Percentiles rank a stretch among this genome's conserved stretches.
phyloP scores from a whole-genome alignment of 2,888 invertebrate species.

The Eupithecia exiguata region DNA sequence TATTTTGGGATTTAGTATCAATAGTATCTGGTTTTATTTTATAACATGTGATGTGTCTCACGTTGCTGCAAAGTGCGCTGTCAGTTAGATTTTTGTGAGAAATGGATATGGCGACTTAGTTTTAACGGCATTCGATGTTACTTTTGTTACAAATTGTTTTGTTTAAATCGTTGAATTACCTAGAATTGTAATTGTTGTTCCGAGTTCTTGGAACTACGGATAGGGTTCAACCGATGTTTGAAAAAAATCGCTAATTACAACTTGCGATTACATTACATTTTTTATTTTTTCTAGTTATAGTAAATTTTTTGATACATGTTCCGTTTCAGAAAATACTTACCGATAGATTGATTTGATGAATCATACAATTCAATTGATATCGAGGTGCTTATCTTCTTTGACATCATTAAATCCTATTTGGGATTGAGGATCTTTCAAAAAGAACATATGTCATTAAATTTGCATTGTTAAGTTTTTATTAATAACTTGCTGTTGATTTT shows the following conservation, averaged over 20 bases:
- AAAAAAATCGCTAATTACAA: conserved; percentile 54
- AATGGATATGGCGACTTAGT: conserved; percentile 74
- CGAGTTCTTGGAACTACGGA: conserved; percentile 30
- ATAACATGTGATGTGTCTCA: conserved; percentile 47
- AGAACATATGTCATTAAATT: conserved; percentile 43
- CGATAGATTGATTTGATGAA: background rate
- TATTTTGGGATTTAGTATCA: conserved; percentile 67
- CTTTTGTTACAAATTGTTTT: conserved; percentile 67
- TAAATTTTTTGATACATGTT: conserved; percentile 46
- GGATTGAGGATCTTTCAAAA: background rate
- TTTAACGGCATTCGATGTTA: conserved; percentile 66
- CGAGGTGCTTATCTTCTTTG: background rate
- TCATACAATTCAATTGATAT: background rate
- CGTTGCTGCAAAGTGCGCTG: conserved; percentile 66
- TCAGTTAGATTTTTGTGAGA: conserved; percentile 60
- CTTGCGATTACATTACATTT: conserved; percentile 81
- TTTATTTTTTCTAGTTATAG: conserved; percentile 66
- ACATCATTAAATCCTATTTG: background rate
- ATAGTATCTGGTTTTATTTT: conserved; percentile 79
- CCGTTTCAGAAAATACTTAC: background rate
- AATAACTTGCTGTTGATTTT: conserved; percentile 78
- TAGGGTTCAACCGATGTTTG: conserved; percentile 29
- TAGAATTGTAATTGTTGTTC: conserved; percentile 39
- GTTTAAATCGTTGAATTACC: conserved; percentile 65
- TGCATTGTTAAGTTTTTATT: conserved; percentile 78